phyloP scores from a whole-genome alignment of 2,888 invertebrate species.

The Euzophera pinguis region DNA sequence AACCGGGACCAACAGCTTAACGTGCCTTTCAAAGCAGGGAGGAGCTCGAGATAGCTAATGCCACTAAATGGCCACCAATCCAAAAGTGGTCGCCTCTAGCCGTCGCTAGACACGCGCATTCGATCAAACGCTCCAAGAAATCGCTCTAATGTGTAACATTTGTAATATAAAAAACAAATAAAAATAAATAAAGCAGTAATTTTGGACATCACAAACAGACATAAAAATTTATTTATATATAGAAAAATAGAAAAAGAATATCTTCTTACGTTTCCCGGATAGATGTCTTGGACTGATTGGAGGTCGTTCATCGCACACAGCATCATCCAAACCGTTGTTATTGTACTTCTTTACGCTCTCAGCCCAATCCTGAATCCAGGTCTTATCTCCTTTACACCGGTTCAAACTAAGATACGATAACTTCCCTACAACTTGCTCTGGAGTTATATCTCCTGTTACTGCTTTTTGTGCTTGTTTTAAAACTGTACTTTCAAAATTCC shows the following conservation, averaged over 20 bases:
- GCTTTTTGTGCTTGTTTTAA: conserved; percentile 61
- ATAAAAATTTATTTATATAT: too few relatives aligned
- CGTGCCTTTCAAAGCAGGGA: too few relatives aligned
- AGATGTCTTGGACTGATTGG: conserved; percentile 64
- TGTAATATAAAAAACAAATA: too few relatives aligned
- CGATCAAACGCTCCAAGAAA: too few relatives aligned
- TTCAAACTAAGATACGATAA: conserved; percentile 70
- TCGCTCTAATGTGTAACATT: neutral
- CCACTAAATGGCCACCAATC: too few relatives aligned
- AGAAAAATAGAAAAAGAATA: neutral
- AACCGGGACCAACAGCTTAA: too few relatives aligned
- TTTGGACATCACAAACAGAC: too few relatives aligned
- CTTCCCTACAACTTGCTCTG: conserved; percentile 62
- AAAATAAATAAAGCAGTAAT: too few relatives aligned
- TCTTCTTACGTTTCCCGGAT: conserved; percentile 60
- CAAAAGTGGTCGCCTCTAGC: too few relatives aligned
- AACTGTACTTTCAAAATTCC: conserved; percentile 64
- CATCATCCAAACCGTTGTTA: conserved; percentile 51
- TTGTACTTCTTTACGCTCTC: conserved; percentile 80
- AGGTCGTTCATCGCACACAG: conserved; percentile 51
- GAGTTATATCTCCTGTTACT: conserved; percentile 49
- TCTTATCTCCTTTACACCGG: conserved; percentile 73
- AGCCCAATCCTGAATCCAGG: conserved; percentile 84
- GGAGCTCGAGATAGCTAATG: too few relatives aligned
- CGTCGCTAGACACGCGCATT: too few relatives aligned